Evolutionary conservation across 2,888 invertebrate species (phyloP), one percentile per base, ranked within the genome.

Genomic region (Aphrophora alni): DNA sequence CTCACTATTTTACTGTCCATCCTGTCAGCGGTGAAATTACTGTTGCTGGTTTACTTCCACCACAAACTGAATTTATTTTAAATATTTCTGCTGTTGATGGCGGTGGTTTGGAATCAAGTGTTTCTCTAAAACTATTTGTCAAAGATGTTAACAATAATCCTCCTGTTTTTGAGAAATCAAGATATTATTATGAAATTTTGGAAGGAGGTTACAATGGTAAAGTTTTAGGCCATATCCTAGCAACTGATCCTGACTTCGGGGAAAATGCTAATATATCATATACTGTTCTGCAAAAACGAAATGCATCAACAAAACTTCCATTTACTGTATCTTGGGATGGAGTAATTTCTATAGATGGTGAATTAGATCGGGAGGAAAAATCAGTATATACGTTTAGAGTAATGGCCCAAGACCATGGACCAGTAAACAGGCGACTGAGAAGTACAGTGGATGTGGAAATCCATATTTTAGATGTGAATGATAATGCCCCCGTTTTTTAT

Each of bases 61-160:
- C 95, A 0, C 95, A 95, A 87, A 91, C 93, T 0, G 94, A 95
- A 86, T 93, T 95, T 83, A 89, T 92, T 80, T 88, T 97, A 3
- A 94, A 95, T 85, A 90, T 96, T 4, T 92, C 94, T 0, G 96
- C 95, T 0, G 89, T 91, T 21, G 97, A 97, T 87, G 91, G 92
- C 0, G 95, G 94, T 4, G 94, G 93, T 1, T 88, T 96, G 1
- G 91, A 91, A 84, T 95, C 95, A 84, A 90, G 91, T 77, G 91
- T 95, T 0, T 91, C 92, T 7, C 88, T 96, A 3, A 90, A 93
- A 84, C 90, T 97, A n/a, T 92, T 92, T 75, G 91, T 96, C 0
- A 92, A 92, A 85, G 95, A 95, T 86, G 92, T 96, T 0, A 97
- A 97, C 87, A 94, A 97, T 85, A 95, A 97, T 87, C 92, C 93